These are phyloP conservation scores for Rattus norvegicus DNA, from an alignment of 2,113 vertebrate species.

Conservation along the genomic window DNA sequence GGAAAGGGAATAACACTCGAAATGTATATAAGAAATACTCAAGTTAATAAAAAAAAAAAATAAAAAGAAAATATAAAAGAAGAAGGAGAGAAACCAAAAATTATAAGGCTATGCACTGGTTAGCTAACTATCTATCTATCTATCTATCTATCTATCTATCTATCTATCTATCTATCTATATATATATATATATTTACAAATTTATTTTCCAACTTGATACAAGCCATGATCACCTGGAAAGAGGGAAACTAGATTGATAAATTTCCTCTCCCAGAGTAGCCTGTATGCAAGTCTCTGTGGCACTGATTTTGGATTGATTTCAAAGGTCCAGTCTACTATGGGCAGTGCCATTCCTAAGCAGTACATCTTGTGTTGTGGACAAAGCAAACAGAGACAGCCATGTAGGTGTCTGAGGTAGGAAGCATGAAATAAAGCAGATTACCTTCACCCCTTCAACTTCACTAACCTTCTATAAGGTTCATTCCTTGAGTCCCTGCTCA, in stretches of 20 bases:
- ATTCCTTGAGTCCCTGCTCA: not conserved
- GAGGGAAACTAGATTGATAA: not conserved
- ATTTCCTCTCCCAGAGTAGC: not conserved
- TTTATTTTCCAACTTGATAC: too few species aligned
- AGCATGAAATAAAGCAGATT: not conserved
- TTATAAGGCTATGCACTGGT: too few species aligned
- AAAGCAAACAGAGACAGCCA: not conserved
- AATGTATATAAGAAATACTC: too few species aligned
- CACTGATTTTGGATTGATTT: not conserved
- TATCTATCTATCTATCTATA: too few species aligned
- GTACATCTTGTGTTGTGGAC: not conserved
- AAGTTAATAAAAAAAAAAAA: too few species aligned
- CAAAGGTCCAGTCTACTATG: not conserved
- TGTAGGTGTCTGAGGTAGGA: not conserved
- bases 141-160: too few species aligned
- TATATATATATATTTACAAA: too few species aligned
- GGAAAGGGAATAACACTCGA: too few species aligned
- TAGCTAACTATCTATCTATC: too few species aligned
- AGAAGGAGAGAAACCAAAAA: too few species aligned
- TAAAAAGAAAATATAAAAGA: too few species aligned
- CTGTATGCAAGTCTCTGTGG: not conserved
- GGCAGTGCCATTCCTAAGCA: not conserved
- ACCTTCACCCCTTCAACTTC: not conserved
- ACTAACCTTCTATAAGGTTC: not conserved
- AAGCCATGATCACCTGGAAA: not conserved